Conservation (phyloP, 1,140 invertebrate species). For the Neotoxoptera formosana region DNA sequence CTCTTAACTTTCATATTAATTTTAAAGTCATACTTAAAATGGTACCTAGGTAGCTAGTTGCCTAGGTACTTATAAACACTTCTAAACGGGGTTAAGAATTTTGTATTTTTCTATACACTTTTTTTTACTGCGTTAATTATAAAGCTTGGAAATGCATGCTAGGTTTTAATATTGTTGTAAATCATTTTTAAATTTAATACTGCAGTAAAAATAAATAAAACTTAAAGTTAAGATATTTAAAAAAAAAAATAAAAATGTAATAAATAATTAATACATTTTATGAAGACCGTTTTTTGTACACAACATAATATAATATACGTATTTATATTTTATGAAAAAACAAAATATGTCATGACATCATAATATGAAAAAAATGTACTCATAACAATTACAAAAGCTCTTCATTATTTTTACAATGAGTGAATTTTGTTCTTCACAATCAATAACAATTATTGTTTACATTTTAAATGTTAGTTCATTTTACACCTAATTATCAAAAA, state of each 20-base stretch:
- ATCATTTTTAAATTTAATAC: neutral
- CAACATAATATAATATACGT: too few species aligned
- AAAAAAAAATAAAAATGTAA: neutral
- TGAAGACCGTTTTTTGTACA: neutral
- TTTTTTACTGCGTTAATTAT: neutral
- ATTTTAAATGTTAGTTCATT: neutral
- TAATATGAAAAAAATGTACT: neutral
- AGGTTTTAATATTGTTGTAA: neutral
- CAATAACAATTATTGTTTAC: neutral
- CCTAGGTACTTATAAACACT: neutral
- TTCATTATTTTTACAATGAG: neutral
- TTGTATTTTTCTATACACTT: neutral
- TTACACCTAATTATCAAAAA: neutral
- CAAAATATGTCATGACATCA: neutral
- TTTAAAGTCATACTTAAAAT: slow-evolving; percentile 5
- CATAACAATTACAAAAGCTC: neutral
- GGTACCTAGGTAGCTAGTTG: neutral
- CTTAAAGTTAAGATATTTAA: neutral
- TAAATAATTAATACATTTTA: neutral
- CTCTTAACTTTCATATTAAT: neutral
- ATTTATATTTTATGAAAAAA: neutral
- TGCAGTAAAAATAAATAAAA: neutral
- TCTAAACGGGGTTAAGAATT: neutral
- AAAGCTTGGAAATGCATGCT: neutral
- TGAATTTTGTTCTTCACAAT: neutral